phyloP scores from a whole-genome alignment of 2,113 vertebrate genomes.

The Lepisosteus osseus region DNA sequence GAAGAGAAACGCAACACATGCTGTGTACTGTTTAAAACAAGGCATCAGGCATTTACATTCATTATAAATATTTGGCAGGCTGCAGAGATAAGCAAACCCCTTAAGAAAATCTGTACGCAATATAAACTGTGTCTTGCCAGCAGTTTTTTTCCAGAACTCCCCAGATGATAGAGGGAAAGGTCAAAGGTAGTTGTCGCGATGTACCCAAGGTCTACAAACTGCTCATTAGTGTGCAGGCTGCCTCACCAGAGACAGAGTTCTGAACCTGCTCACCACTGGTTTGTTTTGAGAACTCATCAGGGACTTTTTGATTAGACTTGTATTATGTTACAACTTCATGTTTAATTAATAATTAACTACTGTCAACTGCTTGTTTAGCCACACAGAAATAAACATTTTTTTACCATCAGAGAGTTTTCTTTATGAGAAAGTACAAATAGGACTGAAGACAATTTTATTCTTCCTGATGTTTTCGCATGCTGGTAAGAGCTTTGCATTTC shows the following conservation, averaged over 20 bases:
- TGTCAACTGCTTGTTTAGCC: conserved; percentile 59
- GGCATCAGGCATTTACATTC: neutral
- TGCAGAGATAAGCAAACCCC: conserved; percentile 14
- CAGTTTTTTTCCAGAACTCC: conserved; percentile 40
- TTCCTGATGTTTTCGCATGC: no score
- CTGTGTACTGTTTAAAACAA: no score
- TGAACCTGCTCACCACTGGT: conserved; percentile 59
- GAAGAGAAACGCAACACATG: no score
- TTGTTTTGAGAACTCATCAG: conserved; percentile 61
- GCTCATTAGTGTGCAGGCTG: conserved; percentile 69
- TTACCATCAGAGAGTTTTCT: no score
- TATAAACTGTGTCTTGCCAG: conserved; percentile 10
- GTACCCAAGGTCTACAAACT: conserved; percentile 68
- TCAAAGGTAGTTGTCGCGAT: conserved; percentile 65
- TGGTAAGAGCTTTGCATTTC: no score
- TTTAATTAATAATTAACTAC: conserved; percentile 75
- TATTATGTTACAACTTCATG: conserved; percentile 51
- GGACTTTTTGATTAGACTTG: conserved; percentile 35
- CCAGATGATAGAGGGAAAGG: conserved; percentile 55
- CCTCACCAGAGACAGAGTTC: conserved; percentile 47
- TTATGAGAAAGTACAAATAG: no score
- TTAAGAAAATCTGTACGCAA: neutral
- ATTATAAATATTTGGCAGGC: conserved; percentile 15
- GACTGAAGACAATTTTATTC: no score
- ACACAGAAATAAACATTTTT: conserved; percentile 30